These are phyloP conservation scores for Craniophora ligustri DNA, from an alignment of 2,888 invertebrate genomes.

Conservation along the genomic window DNA sequence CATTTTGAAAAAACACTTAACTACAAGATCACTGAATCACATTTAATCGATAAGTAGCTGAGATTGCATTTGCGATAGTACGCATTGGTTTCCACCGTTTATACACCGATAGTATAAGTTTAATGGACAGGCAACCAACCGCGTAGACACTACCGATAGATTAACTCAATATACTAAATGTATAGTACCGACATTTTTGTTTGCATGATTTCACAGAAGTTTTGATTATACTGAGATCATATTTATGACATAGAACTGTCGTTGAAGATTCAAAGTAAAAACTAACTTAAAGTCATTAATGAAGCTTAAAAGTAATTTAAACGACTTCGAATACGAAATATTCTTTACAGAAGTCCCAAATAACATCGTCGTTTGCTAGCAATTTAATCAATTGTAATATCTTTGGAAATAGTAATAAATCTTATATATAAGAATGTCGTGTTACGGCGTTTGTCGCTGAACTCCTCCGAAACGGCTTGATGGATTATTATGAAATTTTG, in stretches of 20 bases:
- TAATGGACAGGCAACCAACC: slow-evolving; percentile 17
- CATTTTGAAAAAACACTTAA: neutral
- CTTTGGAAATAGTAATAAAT: no score
- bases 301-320: no score
- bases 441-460: no score
- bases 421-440: no score
- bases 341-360: no score
- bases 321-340: no score
- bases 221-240: neutral
- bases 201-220: neutral
- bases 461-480: no score
- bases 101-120: slow-evolving; percentile 9
- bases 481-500: no score
- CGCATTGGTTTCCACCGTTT: neutral
- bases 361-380: no score
- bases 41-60: neutral
- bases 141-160: slow-evolving; percentile 10
- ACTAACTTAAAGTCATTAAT: no score
- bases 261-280: neutral
- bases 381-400: no score
- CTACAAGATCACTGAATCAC: neutral
- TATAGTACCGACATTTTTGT: slow-evolving; percentile 14
- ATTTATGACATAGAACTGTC: no score
- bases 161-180: slow-evolving; percentile 15
- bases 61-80: neutral